Percentiles rank a stretch among this genome's conserved stretches.
phyloP scores from a whole-genome alignment of 2,888 invertebrate species.

The Nymphalis c-album region DNA sequence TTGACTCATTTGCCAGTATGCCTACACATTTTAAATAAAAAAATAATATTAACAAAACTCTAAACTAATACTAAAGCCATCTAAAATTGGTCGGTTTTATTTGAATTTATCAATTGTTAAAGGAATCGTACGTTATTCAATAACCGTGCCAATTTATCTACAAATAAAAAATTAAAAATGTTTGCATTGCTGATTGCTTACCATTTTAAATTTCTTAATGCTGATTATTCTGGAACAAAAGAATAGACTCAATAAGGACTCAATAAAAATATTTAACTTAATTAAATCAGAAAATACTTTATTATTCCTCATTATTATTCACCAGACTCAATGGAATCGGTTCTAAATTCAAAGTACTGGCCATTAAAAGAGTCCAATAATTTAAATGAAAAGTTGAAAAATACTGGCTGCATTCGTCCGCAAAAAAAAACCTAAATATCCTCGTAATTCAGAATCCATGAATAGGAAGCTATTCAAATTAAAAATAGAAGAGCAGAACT shows the following conservation, averaged over 20 bases:
- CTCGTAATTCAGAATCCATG: constrained; percentile 28
- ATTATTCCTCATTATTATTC: not conserved
- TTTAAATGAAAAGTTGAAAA: constrained; percentile 12
- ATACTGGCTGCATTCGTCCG: constrained; percentile 1
- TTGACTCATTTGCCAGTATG: too few relatives aligned
- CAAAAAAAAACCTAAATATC: constrained; percentile 11
- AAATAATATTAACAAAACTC: too few relatives aligned
- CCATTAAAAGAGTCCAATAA: constrained; percentile 8
- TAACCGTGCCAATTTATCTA: too few relatives aligned
- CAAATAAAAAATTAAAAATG: too few relatives aligned
- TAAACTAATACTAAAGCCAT: too few relatives aligned
- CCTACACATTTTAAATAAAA: too few relatives aligned
- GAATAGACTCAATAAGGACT: not conserved
- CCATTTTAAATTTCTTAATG: not conserved
- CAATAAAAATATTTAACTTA: not conserved
- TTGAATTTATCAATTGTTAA: too few relatives aligned
- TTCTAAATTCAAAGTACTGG: constrained; percentile 1
- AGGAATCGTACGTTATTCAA: too few relatives aligned
- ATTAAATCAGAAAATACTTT: not conserved
- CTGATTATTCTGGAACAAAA: constrained; percentile 6
- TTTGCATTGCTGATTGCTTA: not conserved
- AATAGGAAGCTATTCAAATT: constrained; percentile 36
- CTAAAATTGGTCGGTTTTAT: too few relatives aligned
- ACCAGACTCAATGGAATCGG: not conserved
- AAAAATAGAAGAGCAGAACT: constrained; percentile 25